These are phyloP conservation scores for Cyanistes caeruleus DNA, from an alignment of 2,113 vertebrate genomes.

Conservation along the genomic window DNA sequence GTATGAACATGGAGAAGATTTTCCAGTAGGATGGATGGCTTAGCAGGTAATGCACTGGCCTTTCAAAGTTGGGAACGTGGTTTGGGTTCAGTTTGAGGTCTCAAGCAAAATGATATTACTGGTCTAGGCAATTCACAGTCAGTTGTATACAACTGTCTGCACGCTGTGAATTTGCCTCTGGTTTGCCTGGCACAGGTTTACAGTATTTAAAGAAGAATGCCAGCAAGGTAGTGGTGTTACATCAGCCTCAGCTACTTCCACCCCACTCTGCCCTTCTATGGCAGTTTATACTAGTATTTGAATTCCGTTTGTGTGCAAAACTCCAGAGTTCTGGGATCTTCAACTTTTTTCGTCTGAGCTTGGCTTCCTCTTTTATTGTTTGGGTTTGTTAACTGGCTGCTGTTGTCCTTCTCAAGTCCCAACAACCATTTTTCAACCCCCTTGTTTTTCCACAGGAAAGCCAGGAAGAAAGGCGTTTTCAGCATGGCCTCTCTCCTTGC, in stretches of 20 bases:
- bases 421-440: conserved; percentile 15
- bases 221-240: neutral
- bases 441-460: conserved; percentile 61
- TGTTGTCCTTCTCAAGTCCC: neutral
- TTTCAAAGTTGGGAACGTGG: neutral
- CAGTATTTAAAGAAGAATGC: neutral
- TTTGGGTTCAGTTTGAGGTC: conserved; percentile 50
- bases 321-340: neutral
- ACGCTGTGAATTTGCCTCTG: neutral
- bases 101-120: neutral
- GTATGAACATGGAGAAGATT: conserved; percentile 26
- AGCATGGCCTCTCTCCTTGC: conserved; percentile 30
- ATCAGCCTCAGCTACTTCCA: neutral
- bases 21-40: conserved; percentile 50
- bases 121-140: neutral
- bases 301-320: neutral
- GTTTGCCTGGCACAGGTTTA: neutral
- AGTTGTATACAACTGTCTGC: neutral
- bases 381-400: conserved; percentile 2
- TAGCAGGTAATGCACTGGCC: conserved; percentile 40
- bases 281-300: neutral
- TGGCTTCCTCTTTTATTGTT: conserved; percentile 38
- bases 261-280: neutral
- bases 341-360: neutral
- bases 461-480: conserved; percentile 46